Evolutionary conservation across 2,888 invertebrate genomes (phyloP).

Genomic region (Oxycera nigricornis): DNA sequence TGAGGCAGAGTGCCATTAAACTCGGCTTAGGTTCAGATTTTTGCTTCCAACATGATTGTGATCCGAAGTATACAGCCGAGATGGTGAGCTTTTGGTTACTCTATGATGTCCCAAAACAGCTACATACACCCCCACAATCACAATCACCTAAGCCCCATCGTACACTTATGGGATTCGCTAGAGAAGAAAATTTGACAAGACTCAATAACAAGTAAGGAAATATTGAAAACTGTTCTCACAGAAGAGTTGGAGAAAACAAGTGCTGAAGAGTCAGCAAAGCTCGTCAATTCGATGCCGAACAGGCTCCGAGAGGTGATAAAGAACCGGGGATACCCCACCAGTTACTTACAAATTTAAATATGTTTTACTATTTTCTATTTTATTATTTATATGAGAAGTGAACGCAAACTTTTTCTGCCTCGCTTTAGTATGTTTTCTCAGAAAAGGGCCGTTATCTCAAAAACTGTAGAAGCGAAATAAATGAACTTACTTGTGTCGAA

Average conservation of each 20-base stretch:
- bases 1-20: conserved; percentile 22
- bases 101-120: conserved; percentile 7
- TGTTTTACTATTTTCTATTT: background rate
- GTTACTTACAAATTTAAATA: background rate
- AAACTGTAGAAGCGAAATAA: conserved; percentile 22
- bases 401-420: background rate
- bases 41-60: conserved; percentile 17
- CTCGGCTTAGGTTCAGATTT: conserved; percentile 7
- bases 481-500: background rate
- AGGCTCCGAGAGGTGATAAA: conserved; percentile 2
- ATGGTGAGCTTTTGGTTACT: background rate
- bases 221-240: conserved; percentile 24
- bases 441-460: conserved; percentile 10
- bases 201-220: conserved; percentile 34
- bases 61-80: conserved; percentile 14
- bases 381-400: background rate
- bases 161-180: conserved; percentile 15
- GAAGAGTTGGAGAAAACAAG: conserved; percentile 42
- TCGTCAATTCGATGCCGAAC: background rate
- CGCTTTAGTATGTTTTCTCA: background rate
- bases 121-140: conserved; percentile 22
- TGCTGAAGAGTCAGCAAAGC: background rate
- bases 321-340: conserved; percentile 7
- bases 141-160: background rate
- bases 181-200: conserved; percentile 29